These are phyloP conservation scores for Diglossa cyanea DNA, from an alignment of 2,797 vertebrate species.

Conservation along the genomic window DNA sequence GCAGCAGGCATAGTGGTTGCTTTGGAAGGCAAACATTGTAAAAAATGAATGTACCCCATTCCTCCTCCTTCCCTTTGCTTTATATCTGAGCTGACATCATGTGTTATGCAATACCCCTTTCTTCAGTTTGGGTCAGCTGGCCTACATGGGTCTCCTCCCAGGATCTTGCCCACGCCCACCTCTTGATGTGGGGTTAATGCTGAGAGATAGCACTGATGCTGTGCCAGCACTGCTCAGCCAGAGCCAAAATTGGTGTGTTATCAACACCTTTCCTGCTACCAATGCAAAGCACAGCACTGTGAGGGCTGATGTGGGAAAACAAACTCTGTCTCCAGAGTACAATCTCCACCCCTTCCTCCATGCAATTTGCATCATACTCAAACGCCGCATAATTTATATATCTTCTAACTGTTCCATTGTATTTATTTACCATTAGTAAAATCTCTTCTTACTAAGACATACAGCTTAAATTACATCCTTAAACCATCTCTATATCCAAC, in stretches of 20 bases:
- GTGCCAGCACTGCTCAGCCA: fast-evolving
- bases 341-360: not conserved
- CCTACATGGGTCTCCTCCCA: not conserved
- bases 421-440: not conserved
- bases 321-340: not conserved
- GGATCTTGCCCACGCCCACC: not conserved
- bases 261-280: not conserved
- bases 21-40: not conserved
- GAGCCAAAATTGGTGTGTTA: not conserved
- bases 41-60: not conserved
- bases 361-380: not conserved
- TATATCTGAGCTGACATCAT: not conserved
- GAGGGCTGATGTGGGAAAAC: not conserved
- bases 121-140: fast-evolving
- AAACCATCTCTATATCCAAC: not conserved
- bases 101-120: not conserved
- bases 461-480: not conserved
- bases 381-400: not conserved
- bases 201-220: not conserved
- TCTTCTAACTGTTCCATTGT: not conserved
- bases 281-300: not conserved
- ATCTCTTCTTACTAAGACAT: not conserved
- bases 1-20: fast-evolving
- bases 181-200: not conserved
- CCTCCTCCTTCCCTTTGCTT: not conserved